Percentiles rank a stretch among this genome's conserved stretches.
Evolutionary conservation across 2,888 invertebrate species (phyloP).

Genomic region (Linnaemya tessellans): DNA sequence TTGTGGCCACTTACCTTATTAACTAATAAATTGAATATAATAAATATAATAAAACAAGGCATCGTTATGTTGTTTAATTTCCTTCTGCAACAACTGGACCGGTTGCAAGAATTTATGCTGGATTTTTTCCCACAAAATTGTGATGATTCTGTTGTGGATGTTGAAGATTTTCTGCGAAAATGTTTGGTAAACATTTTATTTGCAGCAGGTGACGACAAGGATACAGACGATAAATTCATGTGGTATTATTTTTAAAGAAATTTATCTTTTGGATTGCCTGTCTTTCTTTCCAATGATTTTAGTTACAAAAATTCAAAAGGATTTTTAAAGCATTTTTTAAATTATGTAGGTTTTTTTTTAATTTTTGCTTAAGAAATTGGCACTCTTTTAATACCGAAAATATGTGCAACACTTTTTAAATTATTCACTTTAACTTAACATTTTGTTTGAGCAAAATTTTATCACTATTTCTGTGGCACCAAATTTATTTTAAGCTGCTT

Average conservation of each 20-base stretch:
- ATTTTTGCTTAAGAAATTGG: not conserved
- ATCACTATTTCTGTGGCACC: not conserved
- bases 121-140: slow-evolving; percentile 26
- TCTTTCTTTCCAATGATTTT: not conserved
- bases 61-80: slow-evolving; percentile 54
- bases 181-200: slow-evolving; percentile 83
- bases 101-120: slow-evolving; percentile 48
- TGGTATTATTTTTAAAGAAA: not conserved
- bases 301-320: not conserved
- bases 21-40: slow-evolving; percentile 81
- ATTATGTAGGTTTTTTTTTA: not conserved
- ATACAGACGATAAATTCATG: slow-evolving; percentile 42
- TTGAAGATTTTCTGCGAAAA: slow-evolving; percentile 82
- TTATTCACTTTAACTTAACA: not conserved
- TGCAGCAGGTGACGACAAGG: slow-evolving; percentile 65
- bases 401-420: not conserved
- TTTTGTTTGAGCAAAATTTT: slow-evolving; percentile 22
- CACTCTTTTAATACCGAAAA: not conserved
- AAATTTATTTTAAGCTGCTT: not conserved
- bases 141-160: slow-evolving; percentile 20
- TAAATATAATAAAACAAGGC: slow-evolving; percentile 75
- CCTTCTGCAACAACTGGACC: slow-evolving; percentile 56
- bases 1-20: slow-evolving; percentile 78
- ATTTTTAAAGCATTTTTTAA: slow-evolving; percentile 10
- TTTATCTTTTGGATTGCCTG: slow-evolving; percentile 17